These are phyloP conservation scores for Goniozus legneri DNA, from an alignment of 1,140 invertebrate genomes.

Conservation along the genomic window DNA sequence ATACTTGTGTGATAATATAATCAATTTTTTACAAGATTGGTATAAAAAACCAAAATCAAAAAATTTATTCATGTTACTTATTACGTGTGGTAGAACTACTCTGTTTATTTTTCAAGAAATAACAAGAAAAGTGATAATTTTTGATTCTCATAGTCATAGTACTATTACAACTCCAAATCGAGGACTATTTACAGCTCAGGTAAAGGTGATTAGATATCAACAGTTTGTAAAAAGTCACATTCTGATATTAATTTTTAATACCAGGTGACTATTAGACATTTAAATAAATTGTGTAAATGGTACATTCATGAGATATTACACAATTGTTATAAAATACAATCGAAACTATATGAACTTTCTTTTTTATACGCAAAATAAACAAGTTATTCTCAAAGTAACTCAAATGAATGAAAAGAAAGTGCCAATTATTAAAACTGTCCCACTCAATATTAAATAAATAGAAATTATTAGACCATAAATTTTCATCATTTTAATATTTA, in stretches of 20 bases:
- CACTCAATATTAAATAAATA: slow-evolving; percentile 3
- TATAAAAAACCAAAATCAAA: slow-evolving; percentile 31
- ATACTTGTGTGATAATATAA: slow-evolving; percentile 35
- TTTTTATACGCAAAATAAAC: slow-evolving; percentile 37
- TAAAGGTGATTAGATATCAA: slow-evolving; percentile 23
- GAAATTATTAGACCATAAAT: background rate
- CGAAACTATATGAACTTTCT: slow-evolving; percentile 43
- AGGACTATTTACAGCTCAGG: slow-evolving; percentile 47
- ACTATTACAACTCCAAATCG: slow-evolving; percentile 22
- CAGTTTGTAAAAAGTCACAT: background rate
- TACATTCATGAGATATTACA: slow-evolving; percentile 37
- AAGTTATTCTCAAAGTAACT: slow-evolving; percentile 12
- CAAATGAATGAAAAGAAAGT: background rate
- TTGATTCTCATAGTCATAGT: slow-evolving; percentile 46
- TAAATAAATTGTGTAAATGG: slow-evolving; percentile 43
- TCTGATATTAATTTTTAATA: slow-evolving; percentile 1
- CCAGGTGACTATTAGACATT: slow-evolving; percentile 32
- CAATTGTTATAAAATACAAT: slow-evolving; percentile 32
- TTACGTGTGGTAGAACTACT: slow-evolving; percentile 46
- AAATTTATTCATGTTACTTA: slow-evolving; percentile 47
- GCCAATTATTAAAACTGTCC: background rate
- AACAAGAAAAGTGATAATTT: slow-evolving; percentile 37
- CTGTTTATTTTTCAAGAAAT: slow-evolving; percentile 49
- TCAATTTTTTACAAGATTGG: slow-evolving; percentile 39
- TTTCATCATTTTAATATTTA: slow-evolving; percentile 26